Conservation (phyloP, 92 coral and sea anemone species). For the Palythoa heliodiscus region DNA sequence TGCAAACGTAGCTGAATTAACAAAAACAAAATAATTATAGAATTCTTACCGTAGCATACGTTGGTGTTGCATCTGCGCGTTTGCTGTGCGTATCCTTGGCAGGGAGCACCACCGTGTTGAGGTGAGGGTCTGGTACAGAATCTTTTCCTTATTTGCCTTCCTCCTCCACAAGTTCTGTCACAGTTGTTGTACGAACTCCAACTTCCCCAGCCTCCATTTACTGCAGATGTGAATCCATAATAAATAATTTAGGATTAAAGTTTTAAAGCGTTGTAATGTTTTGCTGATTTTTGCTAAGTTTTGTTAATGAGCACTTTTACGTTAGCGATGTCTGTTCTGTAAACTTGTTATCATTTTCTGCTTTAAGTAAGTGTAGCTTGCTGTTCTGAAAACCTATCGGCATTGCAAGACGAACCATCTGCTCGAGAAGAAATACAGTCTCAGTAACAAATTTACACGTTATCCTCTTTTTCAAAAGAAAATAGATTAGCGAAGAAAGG, state of each 20-base stretch:
- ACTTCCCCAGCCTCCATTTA: slow-evolving; percentile 34
- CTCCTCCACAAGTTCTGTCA: slow-evolving; percentile 54
- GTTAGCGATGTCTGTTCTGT: too few species aligned
- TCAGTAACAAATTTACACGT: too few species aligned
- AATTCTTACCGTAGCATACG: slow-evolving; percentile 7
- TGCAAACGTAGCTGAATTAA: not conserved
- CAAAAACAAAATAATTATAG: not conserved
- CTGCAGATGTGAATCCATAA: not conserved
- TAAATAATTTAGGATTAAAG: not conserved
- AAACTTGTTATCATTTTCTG: too few species aligned
- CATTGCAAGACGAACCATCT: not conserved
- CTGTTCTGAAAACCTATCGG: not conserved
- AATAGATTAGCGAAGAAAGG: too few species aligned
- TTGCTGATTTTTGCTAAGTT: not conserved
- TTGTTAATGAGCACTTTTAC: too few species aligned
- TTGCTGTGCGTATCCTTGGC: slow-evolving; percentile 13
- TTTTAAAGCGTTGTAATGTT: not conserved
- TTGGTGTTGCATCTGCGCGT: slow-evolving; percentile 34
- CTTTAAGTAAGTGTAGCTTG: too few species aligned
- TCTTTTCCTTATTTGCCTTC: slow-evolving; percentile 36
- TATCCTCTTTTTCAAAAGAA: not conserved
- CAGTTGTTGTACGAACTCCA: slow-evolving; percentile 47
- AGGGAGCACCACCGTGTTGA: slow-evolving; percentile 2
- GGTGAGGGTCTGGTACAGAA: slow-evolving; percentile 39
- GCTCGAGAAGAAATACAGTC: not conserved